Conservation (phyloP, 1,140 invertebrate species). For the Portunus trituberculatus region DNA sequence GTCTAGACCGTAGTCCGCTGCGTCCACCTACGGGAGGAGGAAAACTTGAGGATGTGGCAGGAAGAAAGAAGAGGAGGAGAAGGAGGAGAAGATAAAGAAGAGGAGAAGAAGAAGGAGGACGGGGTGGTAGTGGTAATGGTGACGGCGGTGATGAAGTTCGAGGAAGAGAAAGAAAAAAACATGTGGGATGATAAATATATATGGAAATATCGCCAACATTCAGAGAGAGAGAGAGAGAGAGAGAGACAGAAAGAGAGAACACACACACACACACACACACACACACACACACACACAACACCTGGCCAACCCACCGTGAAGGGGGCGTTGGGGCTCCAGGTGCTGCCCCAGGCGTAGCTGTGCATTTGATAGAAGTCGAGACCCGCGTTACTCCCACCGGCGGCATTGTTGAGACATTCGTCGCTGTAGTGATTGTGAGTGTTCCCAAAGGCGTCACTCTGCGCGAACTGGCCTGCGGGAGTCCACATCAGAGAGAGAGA, state of each 20-base stretch:
- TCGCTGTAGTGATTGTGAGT: constrained; percentile 80
- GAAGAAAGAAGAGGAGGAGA: background rate
- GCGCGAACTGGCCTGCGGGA: constrained; percentile 77
- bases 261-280: background rate
- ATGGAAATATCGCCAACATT: no score
- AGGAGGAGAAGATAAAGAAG: background rate
- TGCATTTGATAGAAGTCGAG: constrained; percentile 80
- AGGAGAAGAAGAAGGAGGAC: background rate
- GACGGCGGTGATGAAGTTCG: no score
- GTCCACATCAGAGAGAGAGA: no score
- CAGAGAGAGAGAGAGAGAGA: constrained; percentile 8
- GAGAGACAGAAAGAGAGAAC: no score
- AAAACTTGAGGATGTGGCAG: background rate
- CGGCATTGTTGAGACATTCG: constrained; percentile 79
- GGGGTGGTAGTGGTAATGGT: background rate
- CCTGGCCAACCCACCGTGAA: constrained; percentile 78
- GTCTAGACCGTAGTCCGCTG: constrained; percentile 79
- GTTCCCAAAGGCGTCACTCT: constrained; percentile 79
- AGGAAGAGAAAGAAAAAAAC: no score
- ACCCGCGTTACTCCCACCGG: constrained; percentile 78
- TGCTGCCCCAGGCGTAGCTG: constrained; percentile 79
- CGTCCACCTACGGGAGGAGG: constrained; percentile 78
- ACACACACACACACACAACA: background rate
- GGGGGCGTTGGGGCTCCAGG: constrained; percentile 79
- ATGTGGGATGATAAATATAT: no score